Conservation (phyloP, 2,797 vertebrate species). For the Molossus molossus region DNA sequence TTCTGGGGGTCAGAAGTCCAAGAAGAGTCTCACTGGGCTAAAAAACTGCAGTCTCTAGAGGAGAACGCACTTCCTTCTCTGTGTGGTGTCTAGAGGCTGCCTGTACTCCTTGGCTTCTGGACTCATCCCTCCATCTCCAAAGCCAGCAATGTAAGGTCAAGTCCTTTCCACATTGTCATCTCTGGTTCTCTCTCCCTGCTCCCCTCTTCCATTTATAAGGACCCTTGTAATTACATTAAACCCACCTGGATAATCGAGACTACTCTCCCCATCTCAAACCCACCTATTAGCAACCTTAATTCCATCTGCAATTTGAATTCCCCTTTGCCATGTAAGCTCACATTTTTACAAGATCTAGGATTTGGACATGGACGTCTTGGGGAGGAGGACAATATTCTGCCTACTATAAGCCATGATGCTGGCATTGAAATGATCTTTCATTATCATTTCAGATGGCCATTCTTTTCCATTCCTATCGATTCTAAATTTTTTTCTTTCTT, state of each 20-base stretch:
- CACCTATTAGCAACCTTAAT: neutral
- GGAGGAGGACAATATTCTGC: neutral
- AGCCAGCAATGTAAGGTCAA: neutral
- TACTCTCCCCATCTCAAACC: neutral
- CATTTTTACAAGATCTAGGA: neutral
- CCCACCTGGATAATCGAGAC: neutral
- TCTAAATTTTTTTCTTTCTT: neutral
- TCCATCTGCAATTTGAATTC: neutral
- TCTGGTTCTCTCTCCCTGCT: neutral
- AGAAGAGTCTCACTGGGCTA: too few relatives aligned
- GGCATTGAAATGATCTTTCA: neutral
- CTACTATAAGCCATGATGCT: neutral
- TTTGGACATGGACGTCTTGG: neutral
- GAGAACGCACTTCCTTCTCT: too few relatives aligned
- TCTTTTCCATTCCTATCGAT: slow-evolving; percentile 11
- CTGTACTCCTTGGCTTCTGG: neutral
- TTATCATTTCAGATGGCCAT: neutral
- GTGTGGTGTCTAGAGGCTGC: too few relatives aligned
- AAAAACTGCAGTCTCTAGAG: too few relatives aligned
- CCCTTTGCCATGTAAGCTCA: neutral
- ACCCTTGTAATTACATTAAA: too few relatives aligned
- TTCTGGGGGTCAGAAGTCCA: too few relatives aligned
- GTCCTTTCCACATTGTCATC: neutral
- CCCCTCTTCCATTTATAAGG: too few relatives aligned
- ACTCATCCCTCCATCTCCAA: neutral